Evolutionary conservation across 2,888 invertebrate genomes (phyloP), one percentile per base, ranked within the genome.

Genomic region (Chrysotoxum bicinctum): DNA sequence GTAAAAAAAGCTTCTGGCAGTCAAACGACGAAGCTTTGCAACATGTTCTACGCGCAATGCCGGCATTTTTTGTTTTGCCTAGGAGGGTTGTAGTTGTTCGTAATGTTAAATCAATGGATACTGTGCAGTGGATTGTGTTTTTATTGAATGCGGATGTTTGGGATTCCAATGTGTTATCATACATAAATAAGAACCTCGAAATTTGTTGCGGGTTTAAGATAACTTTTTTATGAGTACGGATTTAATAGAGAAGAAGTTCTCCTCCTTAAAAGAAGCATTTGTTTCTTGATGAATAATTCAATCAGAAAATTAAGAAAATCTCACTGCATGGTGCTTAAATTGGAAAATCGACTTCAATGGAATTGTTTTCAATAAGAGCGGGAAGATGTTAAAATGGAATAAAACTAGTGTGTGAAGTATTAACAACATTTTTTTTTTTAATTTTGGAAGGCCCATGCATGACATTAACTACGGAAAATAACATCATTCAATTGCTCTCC

Each of bases 91-190:
- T 9, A 43, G n/a, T n/a, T 64, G 10, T 16, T n/a, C 1, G n/a
- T n/a, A n/a, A n/a, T n/a, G n/a, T n/a, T 19, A 35, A 56, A 32
- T 45, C 14, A 16, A 69, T 52, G 56, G 75, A 70, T 70, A 52
- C 58, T 73, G 40, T 45, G 12, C 1, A 50, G 32, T 72, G 56
- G 56, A 48, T 64, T 68, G 21, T 54, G 64, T 64, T 45, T 68
- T 73, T 69, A 54, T 62, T 68, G 72, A 73, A 32, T 83, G 82
- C 79, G 74, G 79, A 79, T 79, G 54, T 70, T 21, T 16, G 69
- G 58, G 58, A 64, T 23, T 73, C 23, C 19, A 48, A 56, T 64
- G n/a, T 73, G 77, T 48, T 14, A n/a, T 10, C 56, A 68, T 7
- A 77, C 52, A 21, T 14, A 50, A n/a, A n/a, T n/a, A 40, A 4